Base-by-base conservation (phyloP, 53 echinoderm and acorn worm species). In the Astropecten irregularis region DNA sequence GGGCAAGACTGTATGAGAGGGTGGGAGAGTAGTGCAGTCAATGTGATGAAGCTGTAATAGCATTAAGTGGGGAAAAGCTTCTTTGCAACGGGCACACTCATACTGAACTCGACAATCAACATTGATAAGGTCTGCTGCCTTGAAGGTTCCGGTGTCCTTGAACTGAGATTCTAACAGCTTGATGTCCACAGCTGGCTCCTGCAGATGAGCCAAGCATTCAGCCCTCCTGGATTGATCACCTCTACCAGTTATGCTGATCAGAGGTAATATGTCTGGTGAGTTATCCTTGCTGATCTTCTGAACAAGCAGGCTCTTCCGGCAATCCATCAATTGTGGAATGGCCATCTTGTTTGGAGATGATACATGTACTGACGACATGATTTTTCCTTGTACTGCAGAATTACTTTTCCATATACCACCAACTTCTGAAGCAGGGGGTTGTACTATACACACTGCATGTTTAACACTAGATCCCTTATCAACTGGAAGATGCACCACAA, bases 21-120 rank as follows among this genome's bases (percentile, higher is more conserved):
- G 84, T 16, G 84, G 73, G 50, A 71, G 84, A 21, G 60, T 33
- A 34, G 60, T 71, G 36, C 84, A 84, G 37, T 84, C 84, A 33
- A 71, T 72, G 49, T 61, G 71, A 26, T 84, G 84, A 10, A 84
- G 61, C 62, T 71, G 84, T 14, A 84, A 34, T 16, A 84, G 40
- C 49, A 72, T 37, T 16, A 84, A 34, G 39, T 84, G 60, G 32
- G 84, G 84, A 35, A 84, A 84, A 8, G 28, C 46, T 28, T 50
- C 61, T 32, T 84, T 71, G 26, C 84, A 84, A 47, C 72, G 71
- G 11, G 84, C 71, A 48, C 84, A 84, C 51, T 84, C 84, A 62
- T 61, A 84, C 20, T 71, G 71, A 3, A 84, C 84, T 9, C 72
- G 48, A 33, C 62, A 62, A 8, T 74, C 74, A 21, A 74, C 39